phyloP scores from a whole-genome alignment of 2,113 vertebrate genomes.

The Cairina moschata region DNA sequence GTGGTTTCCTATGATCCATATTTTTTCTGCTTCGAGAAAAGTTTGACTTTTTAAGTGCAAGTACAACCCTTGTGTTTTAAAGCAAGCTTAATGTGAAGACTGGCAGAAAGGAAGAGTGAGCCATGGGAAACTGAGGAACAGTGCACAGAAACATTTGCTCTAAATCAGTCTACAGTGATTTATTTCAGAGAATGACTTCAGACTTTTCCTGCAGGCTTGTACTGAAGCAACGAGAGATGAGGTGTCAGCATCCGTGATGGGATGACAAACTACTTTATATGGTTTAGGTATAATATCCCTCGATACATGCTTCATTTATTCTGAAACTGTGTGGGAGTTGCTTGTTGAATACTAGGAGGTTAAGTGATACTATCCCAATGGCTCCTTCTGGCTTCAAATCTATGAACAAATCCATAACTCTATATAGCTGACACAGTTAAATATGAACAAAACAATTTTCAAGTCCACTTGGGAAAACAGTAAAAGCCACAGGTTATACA shows the following conservation, averaged over 20 bases:
- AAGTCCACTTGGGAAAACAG: background rate
- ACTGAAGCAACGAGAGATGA: background rate
- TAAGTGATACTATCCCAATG: background rate
- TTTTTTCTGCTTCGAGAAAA: background rate
- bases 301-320: background rate
- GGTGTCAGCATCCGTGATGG: background rate
- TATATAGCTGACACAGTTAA: background rate
- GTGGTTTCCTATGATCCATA: background rate
- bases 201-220: background rate
- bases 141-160: background rate
- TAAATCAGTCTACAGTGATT: background rate
- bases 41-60: background rate
- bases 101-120: background rate
- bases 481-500: background rate
- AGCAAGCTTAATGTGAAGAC: background rate
- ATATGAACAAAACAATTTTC: background rate
- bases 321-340: background rate
- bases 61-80: background rate
- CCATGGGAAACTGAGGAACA: background rate
- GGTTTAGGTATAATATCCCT: background rate
- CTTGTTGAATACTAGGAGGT: background rate
- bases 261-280: background rate
- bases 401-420: background rate
- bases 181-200: background rate
- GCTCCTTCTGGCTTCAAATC: background rate